Evolutionary conservation across 2,113 vertebrate species (phyloP).

Genomic region (Saiga tatarica): DNA sequence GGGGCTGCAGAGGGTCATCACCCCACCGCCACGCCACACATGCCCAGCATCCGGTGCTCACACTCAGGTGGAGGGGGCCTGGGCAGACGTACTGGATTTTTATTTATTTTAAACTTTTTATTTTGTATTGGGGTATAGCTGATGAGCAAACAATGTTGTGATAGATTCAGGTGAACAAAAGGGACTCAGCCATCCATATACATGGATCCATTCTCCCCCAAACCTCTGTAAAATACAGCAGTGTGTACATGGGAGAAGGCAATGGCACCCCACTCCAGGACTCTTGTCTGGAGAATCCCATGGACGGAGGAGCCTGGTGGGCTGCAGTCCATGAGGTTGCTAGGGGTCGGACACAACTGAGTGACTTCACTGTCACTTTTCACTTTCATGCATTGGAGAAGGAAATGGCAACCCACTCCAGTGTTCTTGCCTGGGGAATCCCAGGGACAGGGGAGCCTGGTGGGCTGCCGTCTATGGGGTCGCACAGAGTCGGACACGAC

Average conservation of each 20-base stretch:
- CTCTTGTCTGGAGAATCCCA: too few species aligned
- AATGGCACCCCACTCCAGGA: too few species aligned
- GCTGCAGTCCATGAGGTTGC: too few species aligned
- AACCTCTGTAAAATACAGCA: background rate
- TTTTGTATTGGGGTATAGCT: background rate
- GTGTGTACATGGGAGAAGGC: background rate
- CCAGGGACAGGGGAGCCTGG: too few species aligned
- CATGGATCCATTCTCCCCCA: background rate
- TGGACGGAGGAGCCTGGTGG: too few species aligned
- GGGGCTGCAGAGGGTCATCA: background rate
- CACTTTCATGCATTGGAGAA: too few species aligned
- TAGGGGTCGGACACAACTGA: too few species aligned
- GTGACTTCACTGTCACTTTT: too few species aligned
- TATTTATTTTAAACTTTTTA: background rate
- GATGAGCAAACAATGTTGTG: background rate
- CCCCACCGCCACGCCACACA: rapidly evolving
- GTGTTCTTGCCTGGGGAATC: too few species aligned
- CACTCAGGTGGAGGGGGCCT: background rate
- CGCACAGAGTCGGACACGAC: too few species aligned
- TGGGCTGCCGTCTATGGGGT: too few species aligned
- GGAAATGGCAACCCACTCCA: too few species aligned
- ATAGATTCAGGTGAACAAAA: background rate
- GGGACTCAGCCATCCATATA: background rate
- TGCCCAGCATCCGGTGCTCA: background rate
- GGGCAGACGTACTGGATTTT: background rate